These are phyloP conservation scores for Pristionchus entomophagus DNA, from an alignment of 2,888 invertebrate genomes.

Conservation along the genomic window DNA sequence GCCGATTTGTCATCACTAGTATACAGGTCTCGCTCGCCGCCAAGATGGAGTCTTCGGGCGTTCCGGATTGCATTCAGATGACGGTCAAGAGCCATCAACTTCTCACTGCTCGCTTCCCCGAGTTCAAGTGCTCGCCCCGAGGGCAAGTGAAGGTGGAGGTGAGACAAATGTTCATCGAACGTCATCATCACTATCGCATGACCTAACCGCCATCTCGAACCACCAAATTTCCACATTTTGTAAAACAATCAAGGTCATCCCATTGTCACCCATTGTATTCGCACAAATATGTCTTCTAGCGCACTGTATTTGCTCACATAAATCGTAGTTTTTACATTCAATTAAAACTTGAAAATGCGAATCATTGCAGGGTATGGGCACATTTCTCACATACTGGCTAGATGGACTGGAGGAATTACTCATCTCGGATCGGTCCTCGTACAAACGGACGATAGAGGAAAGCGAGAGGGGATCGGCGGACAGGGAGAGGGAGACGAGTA, in stretches of 20 bases:
- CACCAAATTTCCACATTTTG: too few species aligned
- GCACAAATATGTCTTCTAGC: too few species aligned
- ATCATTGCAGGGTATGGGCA: constrained; percentile 64
- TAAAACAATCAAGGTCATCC: too few species aligned
- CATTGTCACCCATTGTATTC: too few species aligned
- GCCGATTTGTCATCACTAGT: too few species aligned
- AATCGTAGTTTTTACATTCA: too few species aligned
- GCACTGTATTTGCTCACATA: too few species aligned
- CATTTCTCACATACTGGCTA: constrained; percentile 70
- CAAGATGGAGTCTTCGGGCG: constrained; percentile 73
- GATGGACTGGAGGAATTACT: constrained; percentile 62
- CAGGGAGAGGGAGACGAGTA: constrained; percentile 15
- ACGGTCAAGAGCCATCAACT: constrained; percentile 68
- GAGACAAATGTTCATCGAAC: too few species aligned
- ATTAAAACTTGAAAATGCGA: too few species aligned
- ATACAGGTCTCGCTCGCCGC: constrained; percentile 71
- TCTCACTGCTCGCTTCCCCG: constrained; percentile 66
- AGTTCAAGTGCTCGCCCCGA: constrained; percentile 63
- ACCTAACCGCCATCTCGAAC: too few species aligned
- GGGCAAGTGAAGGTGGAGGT: constrained; percentile 65
- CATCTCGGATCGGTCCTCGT: not conserved
- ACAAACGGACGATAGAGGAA: constrained; percentile 34
- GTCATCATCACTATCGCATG: too few species aligned
- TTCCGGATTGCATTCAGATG: constrained; percentile 72
- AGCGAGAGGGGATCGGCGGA: not conserved